Evolutionary conservation across 2,888 invertebrate species (phyloP).

Genomic region (Andrena bucephala): DNA sequence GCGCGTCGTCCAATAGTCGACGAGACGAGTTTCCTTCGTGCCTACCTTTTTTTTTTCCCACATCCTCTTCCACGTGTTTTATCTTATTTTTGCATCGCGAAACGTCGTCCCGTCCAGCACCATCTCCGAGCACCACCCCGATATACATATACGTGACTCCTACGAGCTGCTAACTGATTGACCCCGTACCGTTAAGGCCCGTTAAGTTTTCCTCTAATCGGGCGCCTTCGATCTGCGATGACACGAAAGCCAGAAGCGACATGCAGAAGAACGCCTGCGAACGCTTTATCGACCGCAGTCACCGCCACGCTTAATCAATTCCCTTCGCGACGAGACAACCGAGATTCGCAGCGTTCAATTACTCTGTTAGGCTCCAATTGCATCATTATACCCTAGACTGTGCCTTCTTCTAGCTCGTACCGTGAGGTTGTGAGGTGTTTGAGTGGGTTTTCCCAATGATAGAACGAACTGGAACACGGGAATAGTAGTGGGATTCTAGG

Average conservation of each 20-base stretch:
- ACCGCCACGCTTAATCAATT: background rate
- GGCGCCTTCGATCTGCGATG: constrained; percentile 58
- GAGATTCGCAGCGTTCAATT: constrained; percentile 4
- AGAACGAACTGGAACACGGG: background rate
- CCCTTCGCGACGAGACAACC: background rate
- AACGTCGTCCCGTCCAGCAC: constrained; percentile 66
- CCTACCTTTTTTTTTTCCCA: constrained; percentile 10
- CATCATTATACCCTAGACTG: background rate
- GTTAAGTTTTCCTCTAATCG: constrained; percentile 62
- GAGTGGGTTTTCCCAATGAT: background rate
- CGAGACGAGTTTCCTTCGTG: constrained; percentile 44
- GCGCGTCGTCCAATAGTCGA: constrained; percentile 42
- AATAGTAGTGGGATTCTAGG: too few species aligned
- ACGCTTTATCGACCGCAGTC: constrained; percentile 1
- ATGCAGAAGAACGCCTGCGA: constrained; percentile 23
- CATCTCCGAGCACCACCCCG: constrained; percentile 70
- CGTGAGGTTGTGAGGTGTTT: background rate
- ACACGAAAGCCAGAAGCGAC: constrained; percentile 41
- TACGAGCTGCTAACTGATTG: constrained; percentile 66
- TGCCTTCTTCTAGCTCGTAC: background rate
- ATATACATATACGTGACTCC: constrained; percentile 62
- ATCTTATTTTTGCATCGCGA: constrained; percentile 43
- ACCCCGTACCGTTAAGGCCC: constrained; percentile 71
- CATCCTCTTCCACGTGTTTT: constrained; percentile 15
- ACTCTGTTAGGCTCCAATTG: background rate